Evolutionary conservation across 1,140 invertebrate species (phyloP).

Genomic region (Monomorium pharaonis): DNA sequence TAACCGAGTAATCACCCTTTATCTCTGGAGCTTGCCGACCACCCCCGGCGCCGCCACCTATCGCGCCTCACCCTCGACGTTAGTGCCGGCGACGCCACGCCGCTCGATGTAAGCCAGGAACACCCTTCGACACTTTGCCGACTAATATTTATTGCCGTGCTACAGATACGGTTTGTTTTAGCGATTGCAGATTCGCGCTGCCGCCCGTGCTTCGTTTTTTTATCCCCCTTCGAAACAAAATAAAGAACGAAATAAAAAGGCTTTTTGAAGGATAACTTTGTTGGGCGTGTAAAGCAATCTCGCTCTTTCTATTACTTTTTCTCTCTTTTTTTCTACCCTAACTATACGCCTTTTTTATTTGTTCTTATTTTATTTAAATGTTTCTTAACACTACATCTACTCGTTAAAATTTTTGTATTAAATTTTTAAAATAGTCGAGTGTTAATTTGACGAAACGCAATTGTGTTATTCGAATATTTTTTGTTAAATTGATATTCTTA

Average conservation of each 20-base stretch:
- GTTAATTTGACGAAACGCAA: too few relatives aligned
- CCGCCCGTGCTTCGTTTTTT: slow-evolving; percentile 10
- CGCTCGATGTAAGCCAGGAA: slow-evolving; percentile 34
- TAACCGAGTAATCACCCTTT: slow-evolving; percentile 79
- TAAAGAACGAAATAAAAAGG: neutral
- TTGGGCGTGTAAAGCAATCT: neutral
- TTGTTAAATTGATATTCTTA: too few relatives aligned
- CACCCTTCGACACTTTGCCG: slow-evolving; percentile 46
- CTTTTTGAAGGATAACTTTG: slow-evolving; percentile 4
- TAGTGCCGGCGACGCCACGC: slow-evolving; percentile 17
- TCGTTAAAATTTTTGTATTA: neutral
- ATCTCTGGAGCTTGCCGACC: slow-evolving; percentile 56
- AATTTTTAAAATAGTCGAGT: too few relatives aligned
- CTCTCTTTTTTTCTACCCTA: neutral
- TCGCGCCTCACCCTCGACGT: slow-evolving; percentile 34
- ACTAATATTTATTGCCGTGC: slow-evolving; percentile 52
- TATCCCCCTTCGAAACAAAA: neutral
- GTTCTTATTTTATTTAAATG: neutral
- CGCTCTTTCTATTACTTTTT: neutral
- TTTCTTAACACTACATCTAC: neutral
- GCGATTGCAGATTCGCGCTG: slow-evolving; percentile 33
- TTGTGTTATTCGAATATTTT: too few relatives aligned
- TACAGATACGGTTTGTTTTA: slow-evolving; percentile 51
- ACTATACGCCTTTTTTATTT: neutral
- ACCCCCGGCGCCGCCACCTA: slow-evolving; percentile 58